A percentile compares a stretch with the other conserved stretches of the same genome.
Conservation (phyloP, 2,797 vertebrate genomes). For the Platyrinchus mystaceus region DNA sequence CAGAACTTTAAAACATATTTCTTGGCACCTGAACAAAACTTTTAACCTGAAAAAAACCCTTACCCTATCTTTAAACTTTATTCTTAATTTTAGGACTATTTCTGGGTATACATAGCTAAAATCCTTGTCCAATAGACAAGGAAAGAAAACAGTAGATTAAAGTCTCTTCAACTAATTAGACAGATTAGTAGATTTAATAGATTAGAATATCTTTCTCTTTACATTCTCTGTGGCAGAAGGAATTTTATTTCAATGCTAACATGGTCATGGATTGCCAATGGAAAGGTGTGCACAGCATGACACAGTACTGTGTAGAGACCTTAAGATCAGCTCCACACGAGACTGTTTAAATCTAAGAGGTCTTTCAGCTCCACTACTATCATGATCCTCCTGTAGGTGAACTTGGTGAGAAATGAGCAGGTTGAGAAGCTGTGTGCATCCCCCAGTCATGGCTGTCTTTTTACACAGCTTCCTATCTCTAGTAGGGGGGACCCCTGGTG, state of each 20-base stretch:
- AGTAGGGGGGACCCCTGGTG: too few species aligned
- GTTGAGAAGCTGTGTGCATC: neutral
- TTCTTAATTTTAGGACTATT: neutral
- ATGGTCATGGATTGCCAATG: too few species aligned
- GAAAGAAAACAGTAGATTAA: neutral
- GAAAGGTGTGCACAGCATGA: neutral
- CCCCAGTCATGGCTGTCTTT: neutral
- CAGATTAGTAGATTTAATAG: neutral
- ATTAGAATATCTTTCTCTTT: neutral
- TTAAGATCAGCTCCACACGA: neutral
- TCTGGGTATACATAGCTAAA: neutral
- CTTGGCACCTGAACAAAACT: neutral
- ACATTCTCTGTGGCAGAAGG: neutral
- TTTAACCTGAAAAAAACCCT: neutral
- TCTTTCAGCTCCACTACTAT: neutral
- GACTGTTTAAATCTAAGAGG: neutral
- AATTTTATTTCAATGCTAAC: neutral
- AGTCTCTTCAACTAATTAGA: neutral
- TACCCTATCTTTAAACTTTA: neutral
- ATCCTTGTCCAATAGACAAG: neutral
- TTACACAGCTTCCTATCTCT: neutral
- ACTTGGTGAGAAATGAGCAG: neutral
- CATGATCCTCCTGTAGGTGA: neutral
- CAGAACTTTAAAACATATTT: neutral
- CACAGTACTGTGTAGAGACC: accelerated